Percentiles rank a stretch among this genome's conserved stretches.
Conservation (phyloP, 2,797 vertebrate species). For the Aphelocoma californica region DNA sequence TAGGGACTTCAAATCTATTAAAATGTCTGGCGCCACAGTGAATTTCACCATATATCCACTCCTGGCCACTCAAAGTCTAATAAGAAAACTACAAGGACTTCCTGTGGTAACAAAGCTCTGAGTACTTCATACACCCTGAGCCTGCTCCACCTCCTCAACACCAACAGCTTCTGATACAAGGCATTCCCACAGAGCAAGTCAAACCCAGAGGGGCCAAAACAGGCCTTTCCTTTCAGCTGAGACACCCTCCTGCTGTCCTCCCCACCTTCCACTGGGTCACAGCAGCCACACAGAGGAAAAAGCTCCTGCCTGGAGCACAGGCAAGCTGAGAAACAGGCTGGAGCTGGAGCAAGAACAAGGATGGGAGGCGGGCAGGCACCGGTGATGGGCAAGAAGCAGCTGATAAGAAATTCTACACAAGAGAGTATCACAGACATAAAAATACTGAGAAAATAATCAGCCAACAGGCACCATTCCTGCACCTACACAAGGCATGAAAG, state of each 20-base stretch:
- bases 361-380: accelerated
- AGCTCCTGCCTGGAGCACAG: not conserved
- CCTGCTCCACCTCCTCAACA: not conserved
- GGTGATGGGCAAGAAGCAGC: not conserved
- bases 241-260: not conserved
- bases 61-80: not conserved
- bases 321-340: not conserved
- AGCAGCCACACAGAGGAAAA: not conserved
- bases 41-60: not conserved
- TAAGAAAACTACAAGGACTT: not conserved
- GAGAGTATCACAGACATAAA: not conserved
- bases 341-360: not conserved
- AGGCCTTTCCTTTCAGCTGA: not conserved
- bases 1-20: not conserved
- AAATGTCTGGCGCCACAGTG: not conserved
- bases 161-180: not conserved
- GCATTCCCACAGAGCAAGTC: not conserved
- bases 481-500: not conserved
- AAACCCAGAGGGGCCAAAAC: not conserved
- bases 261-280: not conserved
- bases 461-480: not conserved
- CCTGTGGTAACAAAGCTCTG: not conserved
- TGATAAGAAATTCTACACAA: not conserved
- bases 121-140: not conserved
- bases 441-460: not conserved